These are phyloP conservation scores for Drosophila helvetica DNA, from an alignment of 2,888 invertebrate species.

Conservation along the genomic window DNA sequence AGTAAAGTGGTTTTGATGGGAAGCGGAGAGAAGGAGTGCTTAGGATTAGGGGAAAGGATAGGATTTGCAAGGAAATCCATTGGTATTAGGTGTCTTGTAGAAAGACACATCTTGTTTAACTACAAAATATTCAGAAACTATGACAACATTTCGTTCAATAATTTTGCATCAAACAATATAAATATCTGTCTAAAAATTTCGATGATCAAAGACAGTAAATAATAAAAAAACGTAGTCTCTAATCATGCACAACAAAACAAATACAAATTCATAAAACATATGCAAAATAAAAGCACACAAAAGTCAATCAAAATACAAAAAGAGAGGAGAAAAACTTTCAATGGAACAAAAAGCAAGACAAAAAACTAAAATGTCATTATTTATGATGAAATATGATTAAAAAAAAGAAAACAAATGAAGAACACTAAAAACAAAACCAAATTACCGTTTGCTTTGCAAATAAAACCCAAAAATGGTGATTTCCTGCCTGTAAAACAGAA, in stretches of 20 bases:
- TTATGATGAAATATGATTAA: not conserved
- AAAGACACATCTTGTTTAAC: not conserved
- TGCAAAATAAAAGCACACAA: constrained; percentile 41
- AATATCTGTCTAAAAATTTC: not conserved
- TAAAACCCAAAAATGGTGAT: constrained; percentile 83
- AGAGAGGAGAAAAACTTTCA: constrained; percentile 27
- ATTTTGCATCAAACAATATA: not conserved
- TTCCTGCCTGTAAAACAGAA: constrained; percentile 83
- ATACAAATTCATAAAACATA: constrained; percentile 26
- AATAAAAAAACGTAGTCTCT: not conserved
- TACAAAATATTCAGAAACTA: not conserved
- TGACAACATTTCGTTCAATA: not conserved
- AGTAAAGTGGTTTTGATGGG: not conserved
- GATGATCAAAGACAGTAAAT: not conserved
- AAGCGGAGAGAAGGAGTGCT: not conserved
- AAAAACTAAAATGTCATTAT: constrained; percentile 36
- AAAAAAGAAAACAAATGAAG: constrained; percentile 21
- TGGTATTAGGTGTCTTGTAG: too few relatives aligned
- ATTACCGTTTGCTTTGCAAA: constrained; percentile 83
- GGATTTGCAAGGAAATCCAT: too few relatives aligned
- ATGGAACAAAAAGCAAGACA: constrained; percentile 21
- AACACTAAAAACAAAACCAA: constrained; percentile 56
- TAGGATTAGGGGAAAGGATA: too few relatives aligned
- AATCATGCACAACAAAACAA: constrained; percentile 3
- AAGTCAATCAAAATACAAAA: constrained; percentile 11